Evolutionary conservation across 2,888 invertebrate genomes (phyloP), one percentile per base, ranked within the genome.

Genomic region (Ectemnius continuus): DNA sequence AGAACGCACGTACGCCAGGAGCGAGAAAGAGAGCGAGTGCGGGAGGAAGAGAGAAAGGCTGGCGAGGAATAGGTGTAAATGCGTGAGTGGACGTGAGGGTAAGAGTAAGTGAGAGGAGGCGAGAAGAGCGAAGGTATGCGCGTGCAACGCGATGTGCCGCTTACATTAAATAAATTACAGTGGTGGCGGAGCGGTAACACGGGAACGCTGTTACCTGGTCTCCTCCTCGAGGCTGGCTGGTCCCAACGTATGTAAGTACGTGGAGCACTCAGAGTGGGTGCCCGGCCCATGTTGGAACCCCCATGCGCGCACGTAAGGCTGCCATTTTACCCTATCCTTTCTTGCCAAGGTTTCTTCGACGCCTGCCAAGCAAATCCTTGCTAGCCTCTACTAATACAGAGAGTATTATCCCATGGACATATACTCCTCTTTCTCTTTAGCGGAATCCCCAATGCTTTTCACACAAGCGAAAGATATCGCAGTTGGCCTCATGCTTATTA

Each of bases 131-230:
- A 56, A 60, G 63, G 68, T 20, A 67, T 61, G 75, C 70, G 66
- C 68, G 56, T 59, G 47, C 77, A 60, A 62, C 80, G 11, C 36
- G 75, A 73, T 81, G 81, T 78, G 80, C 78, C 83, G 85, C 83
- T 85, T 87, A 85, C 88, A 87, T 87, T 80, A 86, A 87, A 86
- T 88, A 87, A 87, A 87, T 87, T 86, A 88, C 86, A 85, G 86
- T 84, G 85, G 86, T 85, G 78, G 85, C 80, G 84, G 87, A 88
- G 85, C 87, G 87, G 86, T 87, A 88, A 88, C 87, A 85, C 86
- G 88, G 87, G 87, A 88, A 88, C 87, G 87, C 88, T 88, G 87
- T 88, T 88, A 88, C 87, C 85, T 83, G 83, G 79, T 83, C 83
- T 78, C 73, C 78, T 60, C 75, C 36, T 36, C 36, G 36, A 36